Base-by-base conservation (phyloP, 2,113 vertebrate species). In the Alexandromys fortis region DNA sequence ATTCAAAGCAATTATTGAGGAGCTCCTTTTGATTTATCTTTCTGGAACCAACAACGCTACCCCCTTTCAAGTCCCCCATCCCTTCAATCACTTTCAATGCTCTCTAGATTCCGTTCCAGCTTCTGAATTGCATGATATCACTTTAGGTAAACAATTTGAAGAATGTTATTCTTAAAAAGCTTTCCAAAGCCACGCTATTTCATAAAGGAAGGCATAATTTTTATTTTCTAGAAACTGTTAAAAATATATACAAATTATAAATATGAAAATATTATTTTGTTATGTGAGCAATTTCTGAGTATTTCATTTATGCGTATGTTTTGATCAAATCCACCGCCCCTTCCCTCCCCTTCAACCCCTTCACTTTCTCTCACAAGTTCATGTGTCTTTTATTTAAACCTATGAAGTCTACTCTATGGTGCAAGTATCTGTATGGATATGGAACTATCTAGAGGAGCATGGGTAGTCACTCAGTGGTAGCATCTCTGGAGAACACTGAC, bases 91-190 rank as follows among this genome's bases (percentile, higher is more conserved):
- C 7, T 14, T 52, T 91, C 83, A 75, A 63, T 68, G 14, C 0
- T 68, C 28, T 55, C 55, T 89, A 73, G 30, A 72, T 22, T 22
- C 6, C 72, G 49, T 79, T 38, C 47, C 26, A 72, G 35, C 16
- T 94, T 96, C 67, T 77, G 30, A 93, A 76, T 90, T 95, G 28
- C 7, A 55, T 85, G 38, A 47, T 86, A 47, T 75, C 45, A 82
- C 89, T 63, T 4, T 77, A 17, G 5, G 61, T 21, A 65, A 3
- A 55, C 63, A 63, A 61, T n/a, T 90, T 33, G 35, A 89, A 55
- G 42, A 83, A 72, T 47, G 10, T 79, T 63, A n/a, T 91, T 67
- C 83, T 67, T 52, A 4, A 88, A 83, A 93, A 6, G 33, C 26
- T n/a, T 88, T 89, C 1, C 45, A 61, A 24, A 55, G 49, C 33